phyloP scores from a whole-genome alignment of 2,888 invertebrate species.

The Athalia rosae region DNA sequence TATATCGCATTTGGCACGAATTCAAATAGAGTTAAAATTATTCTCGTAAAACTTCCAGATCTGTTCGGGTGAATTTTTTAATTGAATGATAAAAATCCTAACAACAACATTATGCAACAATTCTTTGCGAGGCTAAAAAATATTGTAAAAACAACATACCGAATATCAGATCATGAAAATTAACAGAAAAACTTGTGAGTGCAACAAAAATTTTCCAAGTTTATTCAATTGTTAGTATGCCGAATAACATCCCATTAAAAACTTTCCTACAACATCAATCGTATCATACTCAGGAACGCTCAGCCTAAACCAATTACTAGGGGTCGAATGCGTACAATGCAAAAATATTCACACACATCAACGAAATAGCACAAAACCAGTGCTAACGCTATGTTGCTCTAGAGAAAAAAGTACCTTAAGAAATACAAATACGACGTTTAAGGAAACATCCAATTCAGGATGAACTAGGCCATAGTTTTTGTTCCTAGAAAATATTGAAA shows the following conservation, averaged over 20 bases:
- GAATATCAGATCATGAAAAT: neutral
- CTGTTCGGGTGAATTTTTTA: neutral
- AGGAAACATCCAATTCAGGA: slow-evolving; percentile 18
- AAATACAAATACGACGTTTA: slow-evolving; percentile 11
- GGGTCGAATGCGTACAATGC: neutral
- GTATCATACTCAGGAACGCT: slow-evolving; percentile 9
- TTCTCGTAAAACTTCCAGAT: no score
- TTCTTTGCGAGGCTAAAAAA: neutral
- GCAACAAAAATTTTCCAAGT: neutral
- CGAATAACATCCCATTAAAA: slow-evolving; percentile 11
- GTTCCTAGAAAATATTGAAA: neutral
- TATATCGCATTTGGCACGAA: slow-evolving; percentile 17
- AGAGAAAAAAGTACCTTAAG: neutral
- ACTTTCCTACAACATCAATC: neutral
- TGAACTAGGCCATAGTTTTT: slow-evolving; percentile 22
- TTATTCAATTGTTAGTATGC: neutral
- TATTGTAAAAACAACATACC: neutral
- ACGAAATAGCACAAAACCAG: neutral
- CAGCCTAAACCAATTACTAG: neutral
- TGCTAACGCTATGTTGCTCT: slow-evolving; percentile 6
- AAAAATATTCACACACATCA: neutral
- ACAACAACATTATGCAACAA: neutral
- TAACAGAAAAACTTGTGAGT: slow-evolving; percentile 14
- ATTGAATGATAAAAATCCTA: slow-evolving; percentile 5
- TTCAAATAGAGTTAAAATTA: slow-evolving; percentile 20